phyloP scores from a whole-genome alignment of 2,888 invertebrate genomes.

The Agrilus biguttatus region DNA sequence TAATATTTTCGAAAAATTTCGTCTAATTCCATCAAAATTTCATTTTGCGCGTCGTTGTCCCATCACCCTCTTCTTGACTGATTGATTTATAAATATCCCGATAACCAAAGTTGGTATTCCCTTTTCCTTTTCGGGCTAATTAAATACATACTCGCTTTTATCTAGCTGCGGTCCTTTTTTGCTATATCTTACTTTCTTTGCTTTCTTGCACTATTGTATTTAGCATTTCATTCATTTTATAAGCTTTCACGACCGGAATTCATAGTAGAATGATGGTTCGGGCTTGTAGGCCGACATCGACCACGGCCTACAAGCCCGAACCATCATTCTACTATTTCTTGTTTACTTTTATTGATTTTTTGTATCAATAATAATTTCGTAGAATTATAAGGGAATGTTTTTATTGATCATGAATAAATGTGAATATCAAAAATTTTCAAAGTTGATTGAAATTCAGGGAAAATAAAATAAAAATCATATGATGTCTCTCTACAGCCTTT shows the following conservation, averaged over 20 bases:
- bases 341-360: slow-evolving; percentile 26
- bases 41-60: slow-evolving; percentile 86
- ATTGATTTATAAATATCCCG: slow-evolving; percentile 93
- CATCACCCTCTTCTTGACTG: slow-evolving; percentile 58
- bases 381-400: too few relatives aligned
- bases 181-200: slow-evolving; percentile 80
- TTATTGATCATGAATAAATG: too few relatives aligned
- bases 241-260: too few relatives aligned
- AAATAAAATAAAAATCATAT: too few relatives aligned
- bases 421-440: too few relatives aligned
- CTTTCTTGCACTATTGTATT: slow-evolving; percentile 58
- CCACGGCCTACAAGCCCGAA: too few relatives aligned
- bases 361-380: slow-evolving; percentile 34
- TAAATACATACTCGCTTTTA: slow-evolving; percentile 90
- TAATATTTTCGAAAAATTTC: slow-evolving; percentile 73
- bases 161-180: slow-evolving; percentile 74
- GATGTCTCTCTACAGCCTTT: too few relatives aligned
- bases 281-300: too few relatives aligned
- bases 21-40: slow-evolving; percentile 73
- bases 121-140: slow-evolving; percentile 63
- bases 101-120: slow-evolving; percentile 83
- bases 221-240: too few relatives aligned
- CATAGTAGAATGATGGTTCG: too few relatives aligned
- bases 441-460: too few relatives aligned
- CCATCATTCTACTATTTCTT: too few relatives aligned